phyloP scores from a whole-genome alignment of 2,113 vertebrate genomes.

The human region DNA sequence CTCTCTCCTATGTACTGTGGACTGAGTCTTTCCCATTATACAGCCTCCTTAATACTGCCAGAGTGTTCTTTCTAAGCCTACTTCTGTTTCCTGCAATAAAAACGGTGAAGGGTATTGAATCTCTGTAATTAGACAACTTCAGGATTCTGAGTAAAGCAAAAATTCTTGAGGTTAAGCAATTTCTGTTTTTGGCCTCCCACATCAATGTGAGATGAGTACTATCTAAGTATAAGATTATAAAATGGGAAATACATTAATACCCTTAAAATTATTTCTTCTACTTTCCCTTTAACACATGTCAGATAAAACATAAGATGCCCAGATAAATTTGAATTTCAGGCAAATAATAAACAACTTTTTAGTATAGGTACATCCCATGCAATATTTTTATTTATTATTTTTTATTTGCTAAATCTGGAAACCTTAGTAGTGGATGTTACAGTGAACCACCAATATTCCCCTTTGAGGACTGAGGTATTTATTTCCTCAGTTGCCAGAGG shows the following conservation, averaged over 20 bases:
- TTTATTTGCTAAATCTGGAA: neutral
- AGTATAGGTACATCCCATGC: neutral
- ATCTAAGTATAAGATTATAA: neutral
- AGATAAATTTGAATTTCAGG: constrained; percentile 31
- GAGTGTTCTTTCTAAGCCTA: neutral
- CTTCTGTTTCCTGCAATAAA: neutral
- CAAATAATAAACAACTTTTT: neutral
- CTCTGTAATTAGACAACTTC: neutral
- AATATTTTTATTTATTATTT: constrained; percentile 1
- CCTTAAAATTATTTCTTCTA: neutral
- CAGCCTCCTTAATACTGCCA: neutral
- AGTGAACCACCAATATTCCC: neutral
- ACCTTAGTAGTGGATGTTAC: neutral
- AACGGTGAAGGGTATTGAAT: neutral
- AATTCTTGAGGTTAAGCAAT: neutral
- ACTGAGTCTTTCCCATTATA: neutral
- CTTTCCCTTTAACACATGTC: neutral
- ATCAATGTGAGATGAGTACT: neutral
- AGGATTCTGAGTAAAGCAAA: neutral
- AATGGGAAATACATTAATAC: neutral
- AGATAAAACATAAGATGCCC: neutral
- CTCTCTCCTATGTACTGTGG: neutral
- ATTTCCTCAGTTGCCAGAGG: neutral
- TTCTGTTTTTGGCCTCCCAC: neutral
- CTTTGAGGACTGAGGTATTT: neutral